Base-by-base conservation (phyloP, 2,888 invertebrate genomes). In the Eupithecia vulgata region DNA sequence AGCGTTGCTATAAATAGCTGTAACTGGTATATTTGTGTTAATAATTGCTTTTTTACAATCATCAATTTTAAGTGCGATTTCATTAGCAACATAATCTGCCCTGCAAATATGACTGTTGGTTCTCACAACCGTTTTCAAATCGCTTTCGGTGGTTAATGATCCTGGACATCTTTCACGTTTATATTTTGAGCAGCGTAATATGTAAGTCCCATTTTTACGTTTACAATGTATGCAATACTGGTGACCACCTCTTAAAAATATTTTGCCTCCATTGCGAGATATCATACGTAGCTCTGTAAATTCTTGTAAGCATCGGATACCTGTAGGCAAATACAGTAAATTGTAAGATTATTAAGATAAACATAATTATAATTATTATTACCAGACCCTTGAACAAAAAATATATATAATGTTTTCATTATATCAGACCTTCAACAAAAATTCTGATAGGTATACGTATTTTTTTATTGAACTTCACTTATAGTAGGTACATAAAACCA, bases 191-290 rank as follows among this genome's bases (percentile, higher is more conserved):
- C 67, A 68, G 7, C 67, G 67, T 57, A 52, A 21, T 34, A 57
- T 13, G 5, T 0, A n/a, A 6, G 52, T 37, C 34, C 57, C 67
- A 25, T 57, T 68, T 25, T 68, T 68, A 37, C 37, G 13, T 37
- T 52, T 37, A 57, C 8, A 35, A 57, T 68, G 34, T 2, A 68
- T 5, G 13, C 12, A 21, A 57, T 68, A 68, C 52, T 57, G 67
- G 21, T 57, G 67, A 6, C 67, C 67, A 5, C 6, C 21, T 21
- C 21, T 40, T 40, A 65, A 65, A 40, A 40, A 37, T 40, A 65
- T 21, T 40, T 40, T 40, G 65, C 65, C 65, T 65, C 65, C 65
- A 37, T 65, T 65, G 65, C 65, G 65, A 65, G 21, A 21, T 65
- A 65, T 65, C n/a, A 37, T 13, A 5, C 40, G 25, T n/a, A 65